Conservation (phyloP, 2,113 vertebrate genomes). For the Chlorodrepanis virens region DNA sequence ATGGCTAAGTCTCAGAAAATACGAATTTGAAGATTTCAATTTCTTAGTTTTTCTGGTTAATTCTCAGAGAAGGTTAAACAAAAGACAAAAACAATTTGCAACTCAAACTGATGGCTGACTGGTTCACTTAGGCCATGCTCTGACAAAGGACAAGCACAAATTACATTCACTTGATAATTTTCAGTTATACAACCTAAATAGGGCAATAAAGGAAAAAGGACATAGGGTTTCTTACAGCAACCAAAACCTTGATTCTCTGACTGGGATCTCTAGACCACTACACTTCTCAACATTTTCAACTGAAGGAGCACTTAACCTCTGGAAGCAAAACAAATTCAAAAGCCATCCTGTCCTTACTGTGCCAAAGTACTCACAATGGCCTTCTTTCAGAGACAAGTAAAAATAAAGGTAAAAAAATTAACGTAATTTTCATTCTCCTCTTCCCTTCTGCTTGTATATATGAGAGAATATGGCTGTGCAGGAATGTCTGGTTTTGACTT, state of each 20-base stretch:
- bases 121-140: not conserved
- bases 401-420: not conserved
- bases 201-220: not conserved
- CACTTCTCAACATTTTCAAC: not conserved
- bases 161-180: not conserved
- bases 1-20: not conserved
- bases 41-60: not conserved
- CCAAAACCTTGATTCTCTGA: not conserved
- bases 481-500: not conserved
- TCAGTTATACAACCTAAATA: not conserved
- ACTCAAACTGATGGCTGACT: not conserved
- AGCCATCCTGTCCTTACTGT: not conserved
- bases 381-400: not conserved
- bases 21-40: accelerated
- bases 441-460: not conserved
- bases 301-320: not conserved
- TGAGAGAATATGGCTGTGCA: not conserved
- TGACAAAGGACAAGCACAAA: not conserved
- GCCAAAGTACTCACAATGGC: not conserved
- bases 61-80: not conserved
- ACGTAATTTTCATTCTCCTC: not conserved
- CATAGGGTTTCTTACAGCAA: not conserved
- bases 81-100: not conserved
- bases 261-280: not conserved
- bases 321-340: not conserved